phyloP scores from a whole-genome alignment of 2,888 invertebrate species.

The Panorpa germanica region DNA sequence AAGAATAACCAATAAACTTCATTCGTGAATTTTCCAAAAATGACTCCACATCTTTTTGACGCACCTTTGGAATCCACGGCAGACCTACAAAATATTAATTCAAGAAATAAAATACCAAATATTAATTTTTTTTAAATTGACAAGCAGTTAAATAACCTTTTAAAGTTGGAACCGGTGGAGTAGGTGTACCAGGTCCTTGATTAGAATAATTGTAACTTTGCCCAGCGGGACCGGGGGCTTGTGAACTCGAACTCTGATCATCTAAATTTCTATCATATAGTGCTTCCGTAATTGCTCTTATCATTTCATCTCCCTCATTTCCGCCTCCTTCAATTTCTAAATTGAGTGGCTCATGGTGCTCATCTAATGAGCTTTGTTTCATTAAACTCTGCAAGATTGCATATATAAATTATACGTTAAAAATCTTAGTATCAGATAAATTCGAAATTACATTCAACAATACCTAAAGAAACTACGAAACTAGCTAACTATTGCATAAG shows the following conservation, averaged over 20 bases:
- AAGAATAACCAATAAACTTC: slow-evolving; percentile 91
- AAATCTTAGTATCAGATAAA: neutral
- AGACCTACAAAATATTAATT: no score
- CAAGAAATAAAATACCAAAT: no score
- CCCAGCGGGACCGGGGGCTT: slow-evolving; percentile 11
- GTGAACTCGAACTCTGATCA: slow-evolving; percentile 20
- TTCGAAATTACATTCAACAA: no score
- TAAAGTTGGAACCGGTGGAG: neutral
- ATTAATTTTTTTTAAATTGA: slow-evolving; percentile 14
- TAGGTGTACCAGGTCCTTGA: neutral
- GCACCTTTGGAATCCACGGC: slow-evolving; percentile 93
- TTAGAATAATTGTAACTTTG: neutral
- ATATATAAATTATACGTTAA: slow-evolving; percentile 8
- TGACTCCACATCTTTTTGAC: slow-evolving; percentile 81
- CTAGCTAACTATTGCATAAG: no score
- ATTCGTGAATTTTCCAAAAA: slow-evolving; percentile 80
- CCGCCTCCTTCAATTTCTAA: slow-evolving; percentile 50
- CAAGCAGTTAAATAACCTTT: slow-evolving; percentile 10
- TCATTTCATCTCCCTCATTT: slow-evolving; percentile 34
- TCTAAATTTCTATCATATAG: slow-evolving; percentile 24
- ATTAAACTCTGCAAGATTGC: slow-evolving; percentile 52
- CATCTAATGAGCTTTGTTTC: slow-evolving; percentile 84
- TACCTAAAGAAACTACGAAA: no score
- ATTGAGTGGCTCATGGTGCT: slow-evolving; percentile 49
- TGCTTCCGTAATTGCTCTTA: no score